A percentile compares a stretch with the other conserved stretches of the same genome.
These are phyloP conservation scores for Myocastor coypus DNA, from an alignment of 2,113 vertebrate species.

Conservation along the genomic window DNA sequence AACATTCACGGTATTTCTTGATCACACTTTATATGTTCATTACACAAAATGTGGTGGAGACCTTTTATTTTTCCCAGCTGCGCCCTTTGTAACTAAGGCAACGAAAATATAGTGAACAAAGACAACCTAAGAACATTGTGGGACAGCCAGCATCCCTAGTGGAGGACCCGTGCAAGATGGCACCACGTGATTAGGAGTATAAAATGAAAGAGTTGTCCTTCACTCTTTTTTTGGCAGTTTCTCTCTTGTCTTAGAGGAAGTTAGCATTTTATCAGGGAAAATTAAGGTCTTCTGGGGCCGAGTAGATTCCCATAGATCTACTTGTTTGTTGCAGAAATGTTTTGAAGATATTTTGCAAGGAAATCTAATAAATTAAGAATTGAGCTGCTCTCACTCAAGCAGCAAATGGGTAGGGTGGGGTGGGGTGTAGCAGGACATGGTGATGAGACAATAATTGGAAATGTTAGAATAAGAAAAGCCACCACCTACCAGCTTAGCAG, in stretches of 20 bases:
- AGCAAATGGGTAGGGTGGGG: not conserved
- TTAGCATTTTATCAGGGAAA: not conserved
- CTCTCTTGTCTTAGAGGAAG: not conserved
- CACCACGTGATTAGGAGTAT: not conserved
- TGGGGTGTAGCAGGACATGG: no score
- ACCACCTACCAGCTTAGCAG: not conserved
- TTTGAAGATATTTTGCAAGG: not conserved
- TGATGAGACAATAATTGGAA: not conserved
- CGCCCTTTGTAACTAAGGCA: not conserved
- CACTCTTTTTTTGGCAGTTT: not conserved
- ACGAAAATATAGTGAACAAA: not conserved
- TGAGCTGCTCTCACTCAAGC: not conserved
- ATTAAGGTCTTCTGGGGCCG: not conserved
- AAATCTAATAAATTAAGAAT: not conserved
- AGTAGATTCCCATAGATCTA: not conserved
- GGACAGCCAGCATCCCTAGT: not conserved
- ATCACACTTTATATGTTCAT: not conserved
- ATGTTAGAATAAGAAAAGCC: not conserved
- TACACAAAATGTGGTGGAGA: not conserved
- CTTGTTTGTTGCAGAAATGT: not conserved
- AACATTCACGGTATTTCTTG: not conserved
- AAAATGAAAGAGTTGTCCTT: not conserved
- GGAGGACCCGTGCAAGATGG: rapidly evolving
- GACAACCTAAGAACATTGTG: not conserved
- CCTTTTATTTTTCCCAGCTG: not conserved